Conservation (phyloP, 2,113 vertebrate genomes). For the Asarcornis scutulata region DNA sequence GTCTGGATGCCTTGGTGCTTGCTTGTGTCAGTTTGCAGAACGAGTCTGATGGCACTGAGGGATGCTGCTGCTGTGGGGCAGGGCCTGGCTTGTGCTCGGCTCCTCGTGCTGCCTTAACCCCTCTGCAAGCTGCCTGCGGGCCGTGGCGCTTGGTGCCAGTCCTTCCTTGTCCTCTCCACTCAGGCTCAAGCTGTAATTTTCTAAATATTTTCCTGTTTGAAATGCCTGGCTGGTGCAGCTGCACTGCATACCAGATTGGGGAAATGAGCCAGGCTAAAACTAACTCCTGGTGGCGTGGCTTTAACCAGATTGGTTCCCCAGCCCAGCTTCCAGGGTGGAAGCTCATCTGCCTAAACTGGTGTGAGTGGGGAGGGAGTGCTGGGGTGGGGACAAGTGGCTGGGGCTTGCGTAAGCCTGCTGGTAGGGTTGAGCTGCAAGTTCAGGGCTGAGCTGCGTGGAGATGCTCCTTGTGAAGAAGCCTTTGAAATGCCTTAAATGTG, state of each 20-base stretch:
- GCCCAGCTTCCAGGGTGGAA: not conserved
- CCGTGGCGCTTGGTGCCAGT: not conserved
- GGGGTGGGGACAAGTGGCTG: not conserved
- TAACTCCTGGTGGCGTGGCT: not conserved
- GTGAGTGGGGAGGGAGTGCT: not conserved
- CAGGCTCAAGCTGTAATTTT: conserved; percentile 25
- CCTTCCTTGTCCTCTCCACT: not conserved
- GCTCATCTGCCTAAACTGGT: not conserved
- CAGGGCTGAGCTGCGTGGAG: not conserved
- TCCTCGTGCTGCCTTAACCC: not conserved
- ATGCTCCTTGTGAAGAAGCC: not conserved
- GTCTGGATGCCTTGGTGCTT: not conserved
- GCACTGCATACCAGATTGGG: not conserved
- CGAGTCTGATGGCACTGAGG: not conserved
- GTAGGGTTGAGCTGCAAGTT: not conserved
- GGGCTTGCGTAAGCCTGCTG: not conserved
- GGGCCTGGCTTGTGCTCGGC: not conserved
- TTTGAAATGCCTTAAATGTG: not conserved
- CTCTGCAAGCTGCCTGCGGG: not conserved
- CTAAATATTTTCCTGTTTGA: not conserved
- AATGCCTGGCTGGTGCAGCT: not conserved
- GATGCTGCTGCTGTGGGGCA: not conserved
- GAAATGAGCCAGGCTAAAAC: not conserved
- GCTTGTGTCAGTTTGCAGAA: not conserved
- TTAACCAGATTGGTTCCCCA: not conserved